Percentiles rank a stretch among this genome's conserved stretches.
Conservation (phyloP, 2,113 vertebrate genomes). For the Mus pahari region DNA sequence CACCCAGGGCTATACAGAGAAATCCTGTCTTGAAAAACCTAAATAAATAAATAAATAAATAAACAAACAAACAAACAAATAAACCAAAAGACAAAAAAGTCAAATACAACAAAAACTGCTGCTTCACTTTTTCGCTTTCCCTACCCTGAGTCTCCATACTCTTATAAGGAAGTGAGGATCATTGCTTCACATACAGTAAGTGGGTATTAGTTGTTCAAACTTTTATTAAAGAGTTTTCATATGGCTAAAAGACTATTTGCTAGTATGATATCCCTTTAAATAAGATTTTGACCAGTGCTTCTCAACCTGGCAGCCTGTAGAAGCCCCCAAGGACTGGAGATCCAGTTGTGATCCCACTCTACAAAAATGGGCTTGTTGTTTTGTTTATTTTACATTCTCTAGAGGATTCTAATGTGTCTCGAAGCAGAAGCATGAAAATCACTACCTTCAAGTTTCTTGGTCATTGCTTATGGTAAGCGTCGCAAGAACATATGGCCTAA, state of each 20-base stretch:
- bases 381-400: neutral
- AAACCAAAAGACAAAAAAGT: neutral
- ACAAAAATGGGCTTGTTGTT: neutral
- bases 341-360: neutral
- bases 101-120: neutral
- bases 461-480: neutral
- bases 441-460: neutral
- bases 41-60: too few species aligned
- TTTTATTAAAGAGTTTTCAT: conserved; percentile 3
- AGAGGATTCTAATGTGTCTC: neutral
- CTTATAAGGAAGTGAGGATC: too few species aligned
- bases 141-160: too few species aligned
- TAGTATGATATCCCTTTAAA: neutral
- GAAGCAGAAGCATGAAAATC: neutral
- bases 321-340: neutral
- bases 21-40: too few species aligned
- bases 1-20: too few species aligned
- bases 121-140: neutral
- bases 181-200: neutral
- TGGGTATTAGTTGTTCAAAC: neutral
- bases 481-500: neutral
- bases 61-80: too few species aligned
- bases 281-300: neutral
- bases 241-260: neutral
- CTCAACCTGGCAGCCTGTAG: neutral